Base-by-base conservation (phyloP, 2,888 invertebrate species). In the Scaptomyza tumidula region DNA sequence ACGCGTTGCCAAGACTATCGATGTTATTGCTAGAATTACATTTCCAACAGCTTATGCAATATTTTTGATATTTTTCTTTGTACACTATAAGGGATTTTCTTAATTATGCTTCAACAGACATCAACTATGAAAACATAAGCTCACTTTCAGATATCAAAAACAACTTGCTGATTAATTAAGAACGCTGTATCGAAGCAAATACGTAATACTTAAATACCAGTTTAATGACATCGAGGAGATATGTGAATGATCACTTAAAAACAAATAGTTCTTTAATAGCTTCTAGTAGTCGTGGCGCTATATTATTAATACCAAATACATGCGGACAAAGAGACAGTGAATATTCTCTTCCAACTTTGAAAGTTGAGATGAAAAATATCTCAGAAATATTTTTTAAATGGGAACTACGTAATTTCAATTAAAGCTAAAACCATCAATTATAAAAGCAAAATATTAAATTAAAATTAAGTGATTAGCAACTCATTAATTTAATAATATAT, bases 51-150 rank as follows among this genome's bases (percentile, higher is more conserved):
- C 98, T 91, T 98, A 97, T 93, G 96, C 97, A 91, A 95, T 97
- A 92, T 98, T 98, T 94, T 95, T 98, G 90, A 96, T 97, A 92
- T 98, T 97, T 94, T 98, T 98, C 94, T 98, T 98, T 94, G 96
- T 97, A 91, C 97, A 97, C 94, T 97, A 97, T 94, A 97, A 97
- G 93, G 96, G 96, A 93, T 96, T 96, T 90, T 92, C 92, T 88
- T 92, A 92, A 24, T 2, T 24, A 24, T 78, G 75, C 79, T 24
- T 24, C 24, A 24, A 24, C 24, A 24, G 24, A 0, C 24, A 24
- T 82, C 80, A 46, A 39, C 29, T 46, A 31, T 13, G 35, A 48
- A 56, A 64, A 19, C 41, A 41, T 65, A 53, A 39, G 33, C 14
- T 43, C 59, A 74, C 39, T 13, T n/a, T 55, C 31, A 72, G 44